These are phyloP conservation scores for Ophioninae sp. DNA, from an alignment of 2,888 invertebrate species.

Conservation along the genomic window DNA sequence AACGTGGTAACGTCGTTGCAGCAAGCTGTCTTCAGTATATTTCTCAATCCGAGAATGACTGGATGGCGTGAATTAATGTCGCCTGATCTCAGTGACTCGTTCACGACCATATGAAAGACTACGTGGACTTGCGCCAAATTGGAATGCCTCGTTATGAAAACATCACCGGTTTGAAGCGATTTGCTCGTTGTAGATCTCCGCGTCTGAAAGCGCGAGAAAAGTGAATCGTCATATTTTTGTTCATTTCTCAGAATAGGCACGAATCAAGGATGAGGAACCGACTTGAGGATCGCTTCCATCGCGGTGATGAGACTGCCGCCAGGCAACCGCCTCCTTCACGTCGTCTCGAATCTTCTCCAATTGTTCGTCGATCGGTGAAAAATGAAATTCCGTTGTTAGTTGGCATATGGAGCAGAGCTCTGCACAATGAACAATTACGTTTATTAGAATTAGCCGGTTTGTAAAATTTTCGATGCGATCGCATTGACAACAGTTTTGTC, in stretches of 20 bases:
- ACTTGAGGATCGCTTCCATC: constrained; percentile 78
- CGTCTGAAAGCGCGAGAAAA: constrained; percentile 66
- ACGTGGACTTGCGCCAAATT: constrained; percentile 97
- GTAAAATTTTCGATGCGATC: neutral
- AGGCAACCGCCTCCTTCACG: constrained; percentile 83
- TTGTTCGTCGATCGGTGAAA: constrained; percentile 92
- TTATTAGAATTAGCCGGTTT: neutral
- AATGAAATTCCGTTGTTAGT: constrained; percentile 96
- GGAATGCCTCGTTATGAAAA: constrained; percentile 93
- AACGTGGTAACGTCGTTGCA: constrained; percentile 96
- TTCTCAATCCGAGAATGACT: constrained; percentile 95
- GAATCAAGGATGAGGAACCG: constrained; percentile 10
- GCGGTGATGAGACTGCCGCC: constrained; percentile 78
- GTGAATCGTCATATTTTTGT: constrained; percentile 11
- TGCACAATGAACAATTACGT: constrained; percentile 69
- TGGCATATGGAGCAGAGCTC: constrained; percentile 88
- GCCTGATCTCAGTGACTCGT: constrained; percentile 87
- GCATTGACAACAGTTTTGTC: neutral
- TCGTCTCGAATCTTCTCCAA: constrained; percentile 86
- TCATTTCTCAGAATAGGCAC: neutral
- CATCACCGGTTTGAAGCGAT: constrained; percentile 90
- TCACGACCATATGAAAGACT: constrained; percentile 96
- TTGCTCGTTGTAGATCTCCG: constrained; percentile 82
- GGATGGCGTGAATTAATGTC: constrained; percentile 98
- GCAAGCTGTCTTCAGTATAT: constrained; percentile 97